These are phyloP conservation scores for Leptatherina wallacei DNA, from an alignment of 2,797 vertebrate genomes.

Conservation along the genomic window DNA sequence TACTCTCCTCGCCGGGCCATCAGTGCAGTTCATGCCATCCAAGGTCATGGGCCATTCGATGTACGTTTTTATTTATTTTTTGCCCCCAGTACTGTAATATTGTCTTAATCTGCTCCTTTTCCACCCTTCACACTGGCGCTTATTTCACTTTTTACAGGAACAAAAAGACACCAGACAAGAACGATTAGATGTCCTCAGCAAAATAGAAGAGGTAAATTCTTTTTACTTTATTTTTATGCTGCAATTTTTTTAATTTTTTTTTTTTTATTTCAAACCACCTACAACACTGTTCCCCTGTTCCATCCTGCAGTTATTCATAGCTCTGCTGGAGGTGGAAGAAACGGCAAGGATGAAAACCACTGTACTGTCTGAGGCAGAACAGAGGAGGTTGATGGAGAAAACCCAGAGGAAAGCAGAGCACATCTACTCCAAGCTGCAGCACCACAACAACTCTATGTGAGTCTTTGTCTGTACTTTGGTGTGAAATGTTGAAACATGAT, in stretches of 20 bases:
- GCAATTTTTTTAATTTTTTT: too few relatives aligned
- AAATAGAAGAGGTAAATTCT: constrained; percentile 88
- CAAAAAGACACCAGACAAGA: constrained; percentile 86
- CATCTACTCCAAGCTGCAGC: constrained; percentile 84
- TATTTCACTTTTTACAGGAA: constrained; percentile 65
- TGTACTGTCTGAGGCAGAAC: constrained; percentile 72
- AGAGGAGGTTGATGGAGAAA: constrained; percentile 72
- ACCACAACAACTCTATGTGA: constrained; percentile 84
- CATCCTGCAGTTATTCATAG: constrained; percentile 86
- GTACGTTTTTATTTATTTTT: constrained; percentile 34
- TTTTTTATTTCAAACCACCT: background rate
- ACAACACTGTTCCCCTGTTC: background rate
- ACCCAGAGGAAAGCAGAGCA: constrained; percentile 82
- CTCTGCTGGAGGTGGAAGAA: constrained; percentile 90
- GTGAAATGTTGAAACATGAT: background rate
- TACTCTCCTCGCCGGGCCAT: constrained; percentile 95
- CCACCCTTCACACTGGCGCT: too few relatives aligned
- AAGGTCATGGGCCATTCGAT: constrained; percentile 67
- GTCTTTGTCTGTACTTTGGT: constrained; percentile 21
- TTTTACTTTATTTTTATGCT: background rate
- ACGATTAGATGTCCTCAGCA: constrained; percentile 85
- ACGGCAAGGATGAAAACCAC: constrained; percentile 75
- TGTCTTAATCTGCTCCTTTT: background rate
- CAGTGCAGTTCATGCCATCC: constrained; percentile 86
- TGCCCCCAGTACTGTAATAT: background rate